Percentiles rank a stretch among this genome's conserved stretches.
Evolutionary conservation across 2,113 vertebrate genomes (phyloP).

Genomic region (Syrmaticus mikado): DNA sequence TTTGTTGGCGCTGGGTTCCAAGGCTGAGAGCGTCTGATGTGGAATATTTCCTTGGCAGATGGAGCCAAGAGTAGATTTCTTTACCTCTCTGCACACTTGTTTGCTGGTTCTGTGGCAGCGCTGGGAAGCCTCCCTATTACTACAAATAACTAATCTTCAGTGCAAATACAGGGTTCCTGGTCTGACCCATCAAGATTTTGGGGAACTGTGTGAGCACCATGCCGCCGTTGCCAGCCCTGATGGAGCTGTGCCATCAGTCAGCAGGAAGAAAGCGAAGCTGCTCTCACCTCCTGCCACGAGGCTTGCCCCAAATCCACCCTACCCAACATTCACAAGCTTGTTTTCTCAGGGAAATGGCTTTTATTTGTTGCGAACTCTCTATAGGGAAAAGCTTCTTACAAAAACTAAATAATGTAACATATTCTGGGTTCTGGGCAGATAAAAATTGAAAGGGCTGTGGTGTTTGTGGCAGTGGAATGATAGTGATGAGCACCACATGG

Average conservation of each 20-base stretch:
- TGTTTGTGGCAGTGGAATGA: neutral
- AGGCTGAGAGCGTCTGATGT: neutral
- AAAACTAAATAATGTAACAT: slow-evolving; percentile 26
- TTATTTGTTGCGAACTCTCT: slow-evolving; percentile 42
- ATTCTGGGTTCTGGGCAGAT: slow-evolving; percentile 16
- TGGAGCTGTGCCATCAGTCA: neutral
- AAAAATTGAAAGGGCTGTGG: slow-evolving; percentile 1
- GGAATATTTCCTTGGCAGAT: slow-evolving; percentile 4
- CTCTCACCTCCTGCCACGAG: slow-evolving; percentile 3
- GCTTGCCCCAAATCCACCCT: neutral
- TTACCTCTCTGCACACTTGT: neutral
- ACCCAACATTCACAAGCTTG: neutral
- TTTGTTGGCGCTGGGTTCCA: neutral
- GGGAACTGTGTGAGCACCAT: neutral
- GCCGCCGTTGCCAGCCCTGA: neutral
- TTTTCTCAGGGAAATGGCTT: slow-evolving; percentile 10
- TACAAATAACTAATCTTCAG: neutral
- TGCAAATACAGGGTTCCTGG: accelerated
- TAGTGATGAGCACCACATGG: neutral
- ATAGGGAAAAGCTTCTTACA: slow-evolving; percentile 5
- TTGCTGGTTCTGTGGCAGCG: neutral
- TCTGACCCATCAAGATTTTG: neutral
- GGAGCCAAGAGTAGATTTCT: neutral
- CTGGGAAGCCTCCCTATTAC: neutral
- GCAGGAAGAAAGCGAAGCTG: neutral